Evolutionary conservation across 2,797 vertebrate species (phyloP).

Genomic region (Acomys russatus): DNA sequence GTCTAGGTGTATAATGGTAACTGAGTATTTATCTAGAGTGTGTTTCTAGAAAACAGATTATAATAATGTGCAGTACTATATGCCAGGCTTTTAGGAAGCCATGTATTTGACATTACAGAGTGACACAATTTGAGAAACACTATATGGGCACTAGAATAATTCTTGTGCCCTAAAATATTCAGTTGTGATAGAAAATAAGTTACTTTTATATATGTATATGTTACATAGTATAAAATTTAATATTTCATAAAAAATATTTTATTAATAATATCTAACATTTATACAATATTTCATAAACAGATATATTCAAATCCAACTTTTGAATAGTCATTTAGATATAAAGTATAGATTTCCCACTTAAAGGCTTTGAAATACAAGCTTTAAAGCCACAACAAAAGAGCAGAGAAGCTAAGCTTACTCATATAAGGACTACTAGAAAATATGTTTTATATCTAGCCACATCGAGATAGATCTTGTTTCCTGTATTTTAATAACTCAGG

Average conservation of each 20-base stretch:
- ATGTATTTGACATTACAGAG: neutral
- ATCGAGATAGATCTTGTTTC: neutral
- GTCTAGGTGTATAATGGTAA: neutral
- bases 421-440: neutral
- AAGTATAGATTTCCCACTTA: neutral
- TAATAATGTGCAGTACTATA: neutral
- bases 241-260: neutral
- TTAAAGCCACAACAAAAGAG: neutral
- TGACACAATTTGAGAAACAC: neutral
- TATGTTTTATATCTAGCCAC: neutral
- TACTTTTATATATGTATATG: neutral
- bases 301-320: neutral
- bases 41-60: neutral
- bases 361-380: neutral
- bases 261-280: neutral
- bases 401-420: neutral
- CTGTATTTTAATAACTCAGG: slow-evolving; percentile 5
- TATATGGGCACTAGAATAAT: neutral
- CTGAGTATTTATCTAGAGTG: neutral
- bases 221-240: neutral
- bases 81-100: neutral
- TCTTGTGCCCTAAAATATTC: neutral
- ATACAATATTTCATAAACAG: neutral
- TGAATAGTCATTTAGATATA: neutral
- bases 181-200: neutral